phyloP scores from a whole-genome alignment of 2,113 vertebrate genomes.

The Epinephelus moara region DNA sequence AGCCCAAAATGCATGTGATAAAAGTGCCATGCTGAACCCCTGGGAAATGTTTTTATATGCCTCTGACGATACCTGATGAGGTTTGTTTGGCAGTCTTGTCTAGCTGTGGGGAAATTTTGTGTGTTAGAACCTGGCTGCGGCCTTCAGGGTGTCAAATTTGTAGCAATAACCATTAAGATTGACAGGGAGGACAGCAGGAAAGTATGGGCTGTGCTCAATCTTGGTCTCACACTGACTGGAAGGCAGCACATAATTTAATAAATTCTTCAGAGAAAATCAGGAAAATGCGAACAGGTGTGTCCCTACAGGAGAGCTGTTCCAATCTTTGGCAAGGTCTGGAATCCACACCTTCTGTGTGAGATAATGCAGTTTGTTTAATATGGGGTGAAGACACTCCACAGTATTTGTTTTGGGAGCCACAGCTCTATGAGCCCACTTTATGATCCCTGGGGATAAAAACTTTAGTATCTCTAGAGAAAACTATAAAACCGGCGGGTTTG shows the following conservation, averaged over 20 bases:
- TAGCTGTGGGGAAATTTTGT: constrained; percentile 33
- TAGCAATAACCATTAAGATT: constrained; percentile 62
- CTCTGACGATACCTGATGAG: constrained; percentile 43
- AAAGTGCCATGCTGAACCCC: constrained; percentile 29
- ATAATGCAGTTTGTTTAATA: constrained; percentile 52
- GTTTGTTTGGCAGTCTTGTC: constrained; percentile 40
- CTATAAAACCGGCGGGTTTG: constrained; percentile 51
- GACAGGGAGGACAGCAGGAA: constrained; percentile 40
- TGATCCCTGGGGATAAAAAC: constrained; percentile 56
- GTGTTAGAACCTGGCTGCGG: constrained; percentile 15
- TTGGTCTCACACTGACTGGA: constrained; percentile 49
- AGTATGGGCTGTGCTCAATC: constrained; percentile 43
- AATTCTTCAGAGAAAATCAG: constrained; percentile 45
- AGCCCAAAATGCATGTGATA: constrained; percentile 42
- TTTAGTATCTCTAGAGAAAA: constrained; percentile 59
- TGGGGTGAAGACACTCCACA: constrained; percentile 21
- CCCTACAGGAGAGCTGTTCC: constrained; percentile 41
- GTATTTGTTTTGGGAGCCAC: constrained; percentile 30
- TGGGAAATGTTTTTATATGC: constrained; percentile 43
- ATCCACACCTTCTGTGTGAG: constrained; percentile 39
- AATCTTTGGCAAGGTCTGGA: constrained; percentile 24
- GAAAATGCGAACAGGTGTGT: constrained; percentile 57
- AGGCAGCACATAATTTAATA: constrained; percentile 63
- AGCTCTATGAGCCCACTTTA: constrained; percentile 40
- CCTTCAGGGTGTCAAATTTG: constrained; percentile 64